Evolutionary conservation across 2,888 invertebrate genomes (phyloP).

Genomic region (Plagodis dolabraria): DNA sequence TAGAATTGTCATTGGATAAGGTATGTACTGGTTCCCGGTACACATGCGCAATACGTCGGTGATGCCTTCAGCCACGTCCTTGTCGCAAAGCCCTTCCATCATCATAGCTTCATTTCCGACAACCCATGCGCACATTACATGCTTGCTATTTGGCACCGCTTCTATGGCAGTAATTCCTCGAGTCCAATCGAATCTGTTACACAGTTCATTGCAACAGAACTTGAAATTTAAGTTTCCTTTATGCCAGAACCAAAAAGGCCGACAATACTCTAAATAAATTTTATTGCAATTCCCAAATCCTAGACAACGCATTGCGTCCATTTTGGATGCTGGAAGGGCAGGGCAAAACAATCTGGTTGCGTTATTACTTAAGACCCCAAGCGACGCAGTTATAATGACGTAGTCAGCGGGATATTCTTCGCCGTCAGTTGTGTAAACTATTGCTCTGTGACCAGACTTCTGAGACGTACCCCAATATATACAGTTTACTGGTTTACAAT

Average conservation of each 20-base stretch:
- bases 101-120: constrained; percentile 87
- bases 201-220: constrained; percentile 83
- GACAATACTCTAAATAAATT: constrained; percentile 90
- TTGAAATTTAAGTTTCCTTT: constrained; percentile 87
- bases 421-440: constrained; percentile 88
- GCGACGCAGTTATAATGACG: constrained; percentile 90
- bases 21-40: constrained; percentile 86
- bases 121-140: constrained; percentile 89
- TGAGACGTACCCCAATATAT: constrained; percentile 88
- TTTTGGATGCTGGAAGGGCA: constrained; percentile 87
- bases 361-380: constrained; percentile 89
- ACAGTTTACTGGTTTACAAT: constrained; percentile 88
- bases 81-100: constrained; percentile 88
- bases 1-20: constrained; percentile 87
- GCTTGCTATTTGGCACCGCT: constrained; percentile 88
- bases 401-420: constrained; percentile 90
- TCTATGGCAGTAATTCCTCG: constrained; percentile 89
- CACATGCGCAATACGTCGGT: constrained; percentile 86
- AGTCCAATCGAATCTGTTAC: constrained; percentile 87
- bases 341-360: constrained; percentile 89
- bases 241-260: constrained; percentile 90
- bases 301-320: constrained; percentile 87
- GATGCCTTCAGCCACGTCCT: constrained; percentile 87
- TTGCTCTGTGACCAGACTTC: constrained; percentile 73
- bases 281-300: constrained; percentile 91